phyloP scores from a whole-genome alignment of 2,797 vertebrate species.

The Ctenosaura bakeri region DNA sequence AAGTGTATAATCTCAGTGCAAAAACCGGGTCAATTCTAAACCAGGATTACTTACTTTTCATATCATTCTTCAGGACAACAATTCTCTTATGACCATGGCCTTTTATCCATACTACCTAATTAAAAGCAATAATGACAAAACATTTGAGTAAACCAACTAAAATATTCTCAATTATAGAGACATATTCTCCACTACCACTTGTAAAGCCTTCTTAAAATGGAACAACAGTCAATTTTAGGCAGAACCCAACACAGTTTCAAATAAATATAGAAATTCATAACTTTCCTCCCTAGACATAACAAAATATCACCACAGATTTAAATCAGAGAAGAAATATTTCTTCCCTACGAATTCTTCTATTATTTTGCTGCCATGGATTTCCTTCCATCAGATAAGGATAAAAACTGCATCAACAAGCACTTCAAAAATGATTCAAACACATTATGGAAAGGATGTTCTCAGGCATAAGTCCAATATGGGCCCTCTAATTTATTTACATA shows the following conservation, averaged over 20 bases:
- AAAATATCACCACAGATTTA: not conserved
- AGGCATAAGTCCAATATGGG: not conserved
- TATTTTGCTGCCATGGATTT: not conserved
- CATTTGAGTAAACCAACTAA: not conserved
- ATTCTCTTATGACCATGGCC: slow-evolving; percentile 98
- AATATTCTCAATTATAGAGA: not conserved
- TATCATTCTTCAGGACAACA: slow-evolving; percentile 98
- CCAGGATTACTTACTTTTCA: slow-evolving; percentile 89
- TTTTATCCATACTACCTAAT: slow-evolving; percentile 98
- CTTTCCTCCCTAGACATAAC: not conserved
- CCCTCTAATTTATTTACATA: not conserved
- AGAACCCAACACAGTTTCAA: not conserved
- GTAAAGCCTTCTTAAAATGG: not conserved
- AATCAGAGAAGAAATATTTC: not conserved
- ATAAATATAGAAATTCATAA: not conserved
- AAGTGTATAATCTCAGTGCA: not conserved
- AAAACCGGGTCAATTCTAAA: not conserved
- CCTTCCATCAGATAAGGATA: not conserved
- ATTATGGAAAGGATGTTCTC: not conserved
- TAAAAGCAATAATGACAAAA: slow-evolving; percentile 46
- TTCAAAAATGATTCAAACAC: not conserved
- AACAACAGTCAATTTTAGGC: not conserved
- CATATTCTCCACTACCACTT: not conserved
- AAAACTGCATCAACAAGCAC: not conserved
- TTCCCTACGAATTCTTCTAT: not conserved